phyloP scores from a whole-genome alignment of 2,113 vertebrate species.

The Pachycephala philippinensis region DNA sequence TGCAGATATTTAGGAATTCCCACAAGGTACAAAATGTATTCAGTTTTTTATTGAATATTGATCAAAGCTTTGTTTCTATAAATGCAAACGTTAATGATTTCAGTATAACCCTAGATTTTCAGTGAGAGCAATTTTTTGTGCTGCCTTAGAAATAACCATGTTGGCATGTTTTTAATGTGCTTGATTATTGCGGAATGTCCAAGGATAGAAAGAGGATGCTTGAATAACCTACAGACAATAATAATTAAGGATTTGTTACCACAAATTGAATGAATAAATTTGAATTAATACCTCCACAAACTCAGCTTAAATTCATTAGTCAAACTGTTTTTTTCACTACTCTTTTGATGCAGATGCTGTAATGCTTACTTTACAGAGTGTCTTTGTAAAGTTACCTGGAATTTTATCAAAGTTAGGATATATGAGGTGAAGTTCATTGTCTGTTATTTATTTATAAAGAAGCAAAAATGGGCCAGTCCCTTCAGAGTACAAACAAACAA shows the following conservation, averaged over 20 bases:
- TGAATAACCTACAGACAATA: neutral
- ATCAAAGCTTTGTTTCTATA: slow-evolving; percentile 16
- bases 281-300: neutral
- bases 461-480: neutral
- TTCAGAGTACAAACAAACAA: neutral
- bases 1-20: neutral
- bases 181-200: neutral
- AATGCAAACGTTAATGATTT: slow-evolving; percentile 8
- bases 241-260: neutral
- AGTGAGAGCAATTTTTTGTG: neutral
- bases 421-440: neutral
- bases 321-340: neutral
- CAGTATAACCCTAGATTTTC: neutral
- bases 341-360: neutral
- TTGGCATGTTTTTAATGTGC: neutral
- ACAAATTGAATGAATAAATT: neutral
- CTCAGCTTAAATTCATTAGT: neutral
- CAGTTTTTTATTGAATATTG: neutral
- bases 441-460: neutral
- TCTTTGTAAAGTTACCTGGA: neutral
- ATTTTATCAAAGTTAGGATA: neutral
- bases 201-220: neutral
- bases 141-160: neutral
- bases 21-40: neutral
- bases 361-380: neutral